phyloP scores from a whole-genome alignment of 1,140 invertebrate species.

The Aphidius ervi region DNA sequence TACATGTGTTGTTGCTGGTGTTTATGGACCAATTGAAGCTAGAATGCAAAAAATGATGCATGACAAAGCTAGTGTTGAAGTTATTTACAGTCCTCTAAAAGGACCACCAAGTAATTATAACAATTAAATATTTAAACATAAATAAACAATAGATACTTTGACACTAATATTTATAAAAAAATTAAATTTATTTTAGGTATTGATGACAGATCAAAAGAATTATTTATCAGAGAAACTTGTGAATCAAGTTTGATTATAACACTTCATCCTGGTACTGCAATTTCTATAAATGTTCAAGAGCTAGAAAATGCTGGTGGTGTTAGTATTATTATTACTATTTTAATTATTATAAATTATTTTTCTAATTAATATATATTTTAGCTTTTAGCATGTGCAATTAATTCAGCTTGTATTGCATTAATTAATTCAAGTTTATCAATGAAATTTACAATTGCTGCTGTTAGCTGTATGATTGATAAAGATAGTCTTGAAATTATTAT shows the following conservation, averaged over 20 bases:
- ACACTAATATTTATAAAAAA: not conserved
- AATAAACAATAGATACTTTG: not conserved
- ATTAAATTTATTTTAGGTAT: slow-evolving; percentile 50
- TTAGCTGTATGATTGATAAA: slow-evolving; percentile 66
- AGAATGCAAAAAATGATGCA: slow-evolving; percentile 72
- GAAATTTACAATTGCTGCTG: slow-evolving; percentile 74
- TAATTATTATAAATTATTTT: slow-evolving; percentile 1
- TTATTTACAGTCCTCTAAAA: slow-evolving; percentile 70
- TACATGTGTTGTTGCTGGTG: slow-evolving; percentile 69
- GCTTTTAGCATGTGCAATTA: slow-evolving; percentile 76
- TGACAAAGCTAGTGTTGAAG: slow-evolving; percentile 75
- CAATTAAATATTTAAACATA: slow-evolving; percentile 11
- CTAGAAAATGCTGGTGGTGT: slow-evolving; percentile 81
- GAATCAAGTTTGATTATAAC: slow-evolving; percentile 66
- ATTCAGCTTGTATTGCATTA: slow-evolving; percentile 74
- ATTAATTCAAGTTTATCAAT: slow-evolving; percentile 76
- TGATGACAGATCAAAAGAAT: slow-evolving; percentile 70
- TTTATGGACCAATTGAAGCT: slow-evolving; percentile 82
- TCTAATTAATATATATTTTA: slow-evolving; percentile 41
- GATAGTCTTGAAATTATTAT: slow-evolving; percentile 60
- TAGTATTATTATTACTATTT: slow-evolving; percentile 32
- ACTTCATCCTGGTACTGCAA: slow-evolving; percentile 72
- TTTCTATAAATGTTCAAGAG: slow-evolving; percentile 80
- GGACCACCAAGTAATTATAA: slow-evolving; percentile 64
- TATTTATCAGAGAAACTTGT: slow-evolving; percentile 70